Percentiles rank a stretch among this genome's conserved stretches.
These are phyloP conservation scores for Lathamus discolor DNA, from an alignment of 2,113 vertebrate species.

Conservation along the genomic window DNA sequence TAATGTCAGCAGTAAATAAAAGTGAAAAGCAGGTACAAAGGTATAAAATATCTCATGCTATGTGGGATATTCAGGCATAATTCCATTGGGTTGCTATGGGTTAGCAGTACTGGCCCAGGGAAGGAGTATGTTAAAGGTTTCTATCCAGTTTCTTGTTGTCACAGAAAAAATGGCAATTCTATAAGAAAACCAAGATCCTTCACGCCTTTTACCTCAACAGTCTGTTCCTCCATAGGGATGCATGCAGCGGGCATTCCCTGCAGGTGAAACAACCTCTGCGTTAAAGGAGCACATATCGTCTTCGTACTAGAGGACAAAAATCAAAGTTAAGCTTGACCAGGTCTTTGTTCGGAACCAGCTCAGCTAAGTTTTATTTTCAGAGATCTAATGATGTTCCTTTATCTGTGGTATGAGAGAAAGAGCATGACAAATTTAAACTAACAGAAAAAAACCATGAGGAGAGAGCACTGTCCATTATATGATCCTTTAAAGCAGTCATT, in stretches of 20 bases:
- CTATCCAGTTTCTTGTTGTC: background rate
- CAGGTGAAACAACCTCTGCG: background rate
- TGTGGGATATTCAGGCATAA: background rate
- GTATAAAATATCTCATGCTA: background rate
- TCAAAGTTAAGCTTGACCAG: background rate
- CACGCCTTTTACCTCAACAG: background rate
- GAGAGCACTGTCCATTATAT: background rate
- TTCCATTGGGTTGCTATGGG: background rate
- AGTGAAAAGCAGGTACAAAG: background rate
- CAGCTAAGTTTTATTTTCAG: background rate
- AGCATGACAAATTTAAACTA: background rate
- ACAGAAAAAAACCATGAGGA: accelerated
- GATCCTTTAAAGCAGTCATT: background rate
- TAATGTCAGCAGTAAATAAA: background rate
- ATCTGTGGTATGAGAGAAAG: background rate
- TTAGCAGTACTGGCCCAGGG: background rate
- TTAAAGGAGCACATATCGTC: background rate
- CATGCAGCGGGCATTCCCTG: background rate
- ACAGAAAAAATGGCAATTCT: background rate
- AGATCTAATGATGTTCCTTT: background rate
- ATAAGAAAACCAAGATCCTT: background rate
- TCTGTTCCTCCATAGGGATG: background rate
- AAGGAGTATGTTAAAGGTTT: background rate
- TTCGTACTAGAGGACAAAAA: background rate
- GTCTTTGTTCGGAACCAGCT: background rate